Conservation (phyloP, 2,113 vertebrate species). For the Ceratotherium simum region DNA sequence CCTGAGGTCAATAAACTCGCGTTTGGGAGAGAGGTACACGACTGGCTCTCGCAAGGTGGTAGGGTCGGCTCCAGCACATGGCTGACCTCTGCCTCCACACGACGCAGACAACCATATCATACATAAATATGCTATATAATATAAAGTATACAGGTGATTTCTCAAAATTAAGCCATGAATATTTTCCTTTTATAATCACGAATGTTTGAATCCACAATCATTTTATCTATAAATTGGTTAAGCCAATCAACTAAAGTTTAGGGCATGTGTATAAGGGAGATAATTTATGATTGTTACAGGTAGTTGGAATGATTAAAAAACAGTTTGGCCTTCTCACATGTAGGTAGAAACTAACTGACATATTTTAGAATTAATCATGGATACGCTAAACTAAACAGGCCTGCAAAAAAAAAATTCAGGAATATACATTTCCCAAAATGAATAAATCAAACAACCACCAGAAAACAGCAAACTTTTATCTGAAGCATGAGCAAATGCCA, state of each 20-base stretch:
- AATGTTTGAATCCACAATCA: background rate
- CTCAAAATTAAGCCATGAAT: background rate
- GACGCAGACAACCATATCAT: background rate
- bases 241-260: background rate
- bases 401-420: background rate
- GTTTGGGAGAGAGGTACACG: background rate
- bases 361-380: background rate
- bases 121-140: background rate
- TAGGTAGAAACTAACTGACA: background rate
- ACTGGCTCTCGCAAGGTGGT: background rate
- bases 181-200: background rate
- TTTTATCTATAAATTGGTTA: background rate
- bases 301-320: background rate
- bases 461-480: background rate
- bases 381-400: background rate
- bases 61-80: rapidly evolving
- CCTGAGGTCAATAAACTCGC: background rate
- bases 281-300: background rate
- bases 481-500: background rate
- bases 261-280: background rate
- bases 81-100: background rate
- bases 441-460: background rate
- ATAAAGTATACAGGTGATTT: background rate
- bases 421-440: background rate
- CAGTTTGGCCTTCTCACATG: background rate